phyloP scores from a whole-genome alignment of 2,888 invertebrate species.

The Sesia bembeciformis region DNA sequence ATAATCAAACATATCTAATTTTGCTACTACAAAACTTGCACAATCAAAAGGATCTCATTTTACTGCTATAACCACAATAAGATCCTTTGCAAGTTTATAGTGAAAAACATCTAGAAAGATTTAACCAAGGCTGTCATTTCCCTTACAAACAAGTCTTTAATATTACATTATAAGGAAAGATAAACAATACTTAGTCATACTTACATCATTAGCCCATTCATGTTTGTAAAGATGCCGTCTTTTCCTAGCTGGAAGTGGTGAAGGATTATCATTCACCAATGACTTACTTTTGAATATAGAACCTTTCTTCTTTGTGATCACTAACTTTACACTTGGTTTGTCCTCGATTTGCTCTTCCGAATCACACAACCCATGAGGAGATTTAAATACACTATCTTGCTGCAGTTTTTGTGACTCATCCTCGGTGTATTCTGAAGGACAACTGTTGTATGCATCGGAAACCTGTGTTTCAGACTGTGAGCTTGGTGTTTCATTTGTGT shows the following conservation, averaged over 20 bases:
- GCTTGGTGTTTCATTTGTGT: conserved; percentile 36
- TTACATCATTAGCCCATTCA: conserved; percentile 89
- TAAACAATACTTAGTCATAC: conserved; percentile 17
- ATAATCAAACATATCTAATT: no score
- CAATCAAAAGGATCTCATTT: no score
- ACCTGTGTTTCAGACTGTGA: conserved; percentile 39
- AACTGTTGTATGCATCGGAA: conserved; percentile 59
- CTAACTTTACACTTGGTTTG: conserved; percentile 77
- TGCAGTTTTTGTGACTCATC: conserved; percentile 48
- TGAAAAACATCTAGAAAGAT: no score
- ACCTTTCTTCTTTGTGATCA: conserved; percentile 88
- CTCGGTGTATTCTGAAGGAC: conserved; percentile 60
- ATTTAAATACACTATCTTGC: conserved; percentile 64
- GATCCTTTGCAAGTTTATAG: no score
- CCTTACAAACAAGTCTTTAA: neutral
- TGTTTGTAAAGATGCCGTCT: conserved; percentile 90
- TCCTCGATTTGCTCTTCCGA: conserved; percentile 56
- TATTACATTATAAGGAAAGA: neutral
- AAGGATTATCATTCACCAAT: conserved; percentile 76
- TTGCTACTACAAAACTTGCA: no score
- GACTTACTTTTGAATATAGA: conserved; percentile 92
- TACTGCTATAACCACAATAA: no score
- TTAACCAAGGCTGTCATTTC: no score
- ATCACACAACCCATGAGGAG: conserved; percentile 45
- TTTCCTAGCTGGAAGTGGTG: conserved; percentile 75